These are phyloP conservation scores for Saccostrea cuccullata DNA, from an alignment of 1,140 invertebrate species.

Conservation along the genomic window DNA sequence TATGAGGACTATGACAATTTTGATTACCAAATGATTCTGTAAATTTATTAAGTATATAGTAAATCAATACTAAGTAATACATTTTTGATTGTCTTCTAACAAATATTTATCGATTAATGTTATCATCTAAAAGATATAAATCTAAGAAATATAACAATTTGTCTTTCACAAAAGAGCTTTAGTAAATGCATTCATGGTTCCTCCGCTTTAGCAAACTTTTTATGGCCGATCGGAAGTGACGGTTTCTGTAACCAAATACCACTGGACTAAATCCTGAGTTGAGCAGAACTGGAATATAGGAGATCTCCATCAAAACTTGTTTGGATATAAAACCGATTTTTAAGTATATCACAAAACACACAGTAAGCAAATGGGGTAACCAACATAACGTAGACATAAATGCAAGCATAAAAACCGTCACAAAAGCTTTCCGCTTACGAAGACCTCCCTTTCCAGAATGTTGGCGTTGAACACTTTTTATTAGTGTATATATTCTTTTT, in stretches of 20 bases:
- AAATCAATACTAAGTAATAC: too few species aligned
- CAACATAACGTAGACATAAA: constrained; percentile 40
- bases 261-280: constrained; percentile 41
- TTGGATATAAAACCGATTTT: background rate
- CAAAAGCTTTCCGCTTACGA: constrained; percentile 27
- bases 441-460: background rate
- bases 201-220: background rate
- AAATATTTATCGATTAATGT: too few species aligned
- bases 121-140: too few species aligned
- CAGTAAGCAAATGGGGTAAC: constrained; percentile 38
- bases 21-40: too few species aligned
- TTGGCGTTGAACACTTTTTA: constrained; percentile 5
- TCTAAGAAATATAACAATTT: too few species aligned
- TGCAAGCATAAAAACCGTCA: constrained; percentile 44
- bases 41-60: too few species aligned
- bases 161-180: background rate
- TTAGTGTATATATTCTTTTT: constrained; percentile 15
- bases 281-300: constrained; percentile 40
- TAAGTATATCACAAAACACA: background rate
- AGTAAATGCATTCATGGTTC: constrained; percentile 31
- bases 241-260: constrained; percentile 46
- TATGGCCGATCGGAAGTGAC: constrained; percentile 43
- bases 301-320: constrained; percentile 1
- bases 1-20: too few species aligned
- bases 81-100: too few species aligned